Percentiles rank a stretch among this genome's conserved stretches.
Conservation (phyloP, 2,113 vertebrate genomes). For the Nothobranchius furzeri region DNA sequence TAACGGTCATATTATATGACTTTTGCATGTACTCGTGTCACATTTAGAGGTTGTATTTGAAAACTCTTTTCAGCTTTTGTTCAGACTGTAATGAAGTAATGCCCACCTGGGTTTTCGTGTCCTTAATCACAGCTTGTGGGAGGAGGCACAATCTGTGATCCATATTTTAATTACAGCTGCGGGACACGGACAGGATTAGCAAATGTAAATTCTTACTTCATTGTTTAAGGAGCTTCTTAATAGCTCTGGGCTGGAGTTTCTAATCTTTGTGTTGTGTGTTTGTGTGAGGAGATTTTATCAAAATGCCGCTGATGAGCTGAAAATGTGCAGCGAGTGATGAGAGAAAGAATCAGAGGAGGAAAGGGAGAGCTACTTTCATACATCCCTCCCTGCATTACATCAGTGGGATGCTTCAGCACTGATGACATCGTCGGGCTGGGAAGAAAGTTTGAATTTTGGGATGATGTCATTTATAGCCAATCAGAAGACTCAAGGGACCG, state of each 20-base stretch:
- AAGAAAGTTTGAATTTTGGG: slow-evolving; percentile 41
- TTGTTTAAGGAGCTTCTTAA: slow-evolving; percentile 39
- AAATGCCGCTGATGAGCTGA: slow-evolving; percentile 29
- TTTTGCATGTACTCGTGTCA: slow-evolving; percentile 6
- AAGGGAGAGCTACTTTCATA: slow-evolving; percentile 25
- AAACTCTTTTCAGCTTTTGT: background rate
- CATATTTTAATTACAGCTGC: slow-evolving; percentile 63
- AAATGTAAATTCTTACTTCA: slow-evolving; percentile 44
- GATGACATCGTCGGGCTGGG: slow-evolving; percentile 69
- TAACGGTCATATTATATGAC: slow-evolving; percentile 26
- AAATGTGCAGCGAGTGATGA: slow-evolving; percentile 19
- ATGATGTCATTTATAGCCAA: slow-evolving; percentile 78
- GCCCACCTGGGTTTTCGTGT: slow-evolving; percentile 15
- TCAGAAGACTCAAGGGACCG: slow-evolving; percentile 38
- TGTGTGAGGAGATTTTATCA: slow-evolving; percentile 40
- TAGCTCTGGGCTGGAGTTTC: slow-evolving; percentile 39
- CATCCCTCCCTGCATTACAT: slow-evolving; percentile 74
- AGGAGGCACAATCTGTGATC: slow-evolving; percentile 31
- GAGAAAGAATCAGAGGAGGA: slow-evolving; percentile 8
- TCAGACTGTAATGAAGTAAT: slow-evolving; percentile 28
- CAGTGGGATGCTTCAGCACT: slow-evolving; percentile 76
- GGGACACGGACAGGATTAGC: slow-evolving; percentile 53
- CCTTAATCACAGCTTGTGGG: slow-evolving; percentile 20
- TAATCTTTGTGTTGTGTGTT: slow-evolving; percentile 26
- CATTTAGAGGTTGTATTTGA: slow-evolving; percentile 12